Evolutionary conservation across 1,140 invertebrate genomes (phyloP).

Genomic region (Panagrolaimus sp.): DNA sequence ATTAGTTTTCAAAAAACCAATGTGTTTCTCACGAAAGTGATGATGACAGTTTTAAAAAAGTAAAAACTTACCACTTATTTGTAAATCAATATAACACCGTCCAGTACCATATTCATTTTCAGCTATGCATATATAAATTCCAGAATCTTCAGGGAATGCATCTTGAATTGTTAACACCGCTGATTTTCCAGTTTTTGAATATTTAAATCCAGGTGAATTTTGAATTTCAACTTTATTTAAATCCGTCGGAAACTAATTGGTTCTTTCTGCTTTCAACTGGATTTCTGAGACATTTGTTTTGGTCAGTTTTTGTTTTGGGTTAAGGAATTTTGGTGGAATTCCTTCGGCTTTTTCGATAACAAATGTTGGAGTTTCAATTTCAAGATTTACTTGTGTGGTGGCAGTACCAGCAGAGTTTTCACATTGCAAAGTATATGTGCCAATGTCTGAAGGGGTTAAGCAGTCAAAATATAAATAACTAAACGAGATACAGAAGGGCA

Average conservation of each 20-base stretch:
- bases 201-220: conserved; percentile 38
- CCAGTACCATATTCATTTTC: conserved; percentile 65
- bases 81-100: conserved; percentile 30
- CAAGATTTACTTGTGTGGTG: conserved; percentile 41
- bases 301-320: conserved; percentile 20
- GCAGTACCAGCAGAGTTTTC: conserved; percentile 64
- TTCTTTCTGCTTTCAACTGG: conserved; percentile 41
- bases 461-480: conserved; percentile 78
- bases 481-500: too few species aligned
- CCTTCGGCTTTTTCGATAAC: conserved; percentile 27
- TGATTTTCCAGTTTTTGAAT: conserved; percentile 30
- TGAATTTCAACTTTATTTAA: conserved; percentile 42
- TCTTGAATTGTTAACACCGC: conserved; percentile 60
- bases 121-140: conserved; percentile 80
- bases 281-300: conserved; percentile 22
- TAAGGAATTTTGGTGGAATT: conserved; percentile 33
- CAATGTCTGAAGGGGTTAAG: conserved; percentile 78
- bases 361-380: conserved; percentile 30
- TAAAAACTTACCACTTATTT: conserved; percentile 38
- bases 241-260: conserved; percentile 47
- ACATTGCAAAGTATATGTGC: conserved; percentile 90
- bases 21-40: too few species aligned
- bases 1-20: too few species aligned
- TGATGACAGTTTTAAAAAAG: too few species aligned
- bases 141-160: conserved; percentile 80